Evolutionary conservation across 2,888 invertebrate genomes (phyloP).

Genomic region (Dugesia japonica): DNA sequence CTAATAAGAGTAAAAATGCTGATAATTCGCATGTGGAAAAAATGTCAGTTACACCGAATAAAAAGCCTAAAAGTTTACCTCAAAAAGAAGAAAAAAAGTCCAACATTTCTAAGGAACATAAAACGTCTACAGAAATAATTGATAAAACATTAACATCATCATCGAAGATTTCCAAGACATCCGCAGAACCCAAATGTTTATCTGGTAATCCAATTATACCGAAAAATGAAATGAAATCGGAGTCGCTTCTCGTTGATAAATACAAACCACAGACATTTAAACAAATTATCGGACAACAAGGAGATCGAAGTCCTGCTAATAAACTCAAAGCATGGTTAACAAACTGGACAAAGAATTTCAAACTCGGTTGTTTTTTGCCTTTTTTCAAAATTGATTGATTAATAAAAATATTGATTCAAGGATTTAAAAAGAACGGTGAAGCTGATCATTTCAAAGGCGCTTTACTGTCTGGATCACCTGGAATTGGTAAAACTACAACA

Average conservation of each 20-base stretch:
- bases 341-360: conserved; percentile 71
- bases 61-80: not conserved
- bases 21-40: not conserved
- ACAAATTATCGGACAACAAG: conserved; percentile 80
- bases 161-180: not conserved
- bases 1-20: not conserved
- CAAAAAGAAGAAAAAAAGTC: not conserved
- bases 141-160: no score
- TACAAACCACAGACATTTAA: conserved; percentile 70
- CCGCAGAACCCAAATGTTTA: not conserved
- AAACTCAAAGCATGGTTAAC: conserved; percentile 72
- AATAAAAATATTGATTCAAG: conserved; percentile 24
- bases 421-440: conserved; percentile 49
- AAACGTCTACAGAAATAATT: no score
- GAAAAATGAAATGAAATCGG: not conserved
- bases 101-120: no score
- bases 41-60: not conserved
- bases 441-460: conserved; percentile 78
- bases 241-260: conserved; percentile 69
- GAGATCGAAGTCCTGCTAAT: conserved; percentile 69
- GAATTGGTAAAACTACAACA: conserved; percentile 60
- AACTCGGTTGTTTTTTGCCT: conserved; percentile 44
- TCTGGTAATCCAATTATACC: not conserved
- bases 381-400: no score
- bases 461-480: conserved; percentile 82